These are phyloP conservation scores for Crotalus horridus DNA, from an alignment of 2,113 vertebrate species.

Conservation along the genomic window DNA sequence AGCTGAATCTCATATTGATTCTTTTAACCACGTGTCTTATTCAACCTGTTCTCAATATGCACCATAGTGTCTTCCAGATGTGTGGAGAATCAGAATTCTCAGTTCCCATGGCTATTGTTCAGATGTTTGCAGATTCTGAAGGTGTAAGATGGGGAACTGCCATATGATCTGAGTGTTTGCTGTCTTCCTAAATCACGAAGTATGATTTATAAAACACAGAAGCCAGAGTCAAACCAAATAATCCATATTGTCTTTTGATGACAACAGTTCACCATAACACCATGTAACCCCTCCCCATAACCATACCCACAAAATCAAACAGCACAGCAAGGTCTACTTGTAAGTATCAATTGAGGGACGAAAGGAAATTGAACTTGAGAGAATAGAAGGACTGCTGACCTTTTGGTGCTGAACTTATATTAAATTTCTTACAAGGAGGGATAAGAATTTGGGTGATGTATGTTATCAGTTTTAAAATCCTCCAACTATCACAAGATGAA, in stretches of 20 bases:
- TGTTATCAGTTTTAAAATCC: not conserved
- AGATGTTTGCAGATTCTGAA: not conserved
- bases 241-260: not conserved
- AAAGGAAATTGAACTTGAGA: not conserved
- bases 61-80: not conserved
- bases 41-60: not conserved
- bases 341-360: not conserved
- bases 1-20: not conserved
- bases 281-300: not conserved
- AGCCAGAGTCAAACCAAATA: not conserved
- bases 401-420: not conserved
- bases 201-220: not conserved
- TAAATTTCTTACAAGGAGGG: not conserved
- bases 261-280: not conserved
- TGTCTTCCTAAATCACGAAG: not conserved
- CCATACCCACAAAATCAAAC: not conserved
- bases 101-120: not conserved
- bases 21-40: not conserved
- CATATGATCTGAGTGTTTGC: not conserved
- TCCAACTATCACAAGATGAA: not conserved
- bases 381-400: not conserved
- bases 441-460: not conserved
- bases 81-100: not conserved
- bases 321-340: not conserved
- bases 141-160: not conserved